Evolutionary conservation across 2,888 invertebrate species (phyloP), one percentile per base, ranked within the genome.

Genomic region (Drepana falcataria): DNA sequence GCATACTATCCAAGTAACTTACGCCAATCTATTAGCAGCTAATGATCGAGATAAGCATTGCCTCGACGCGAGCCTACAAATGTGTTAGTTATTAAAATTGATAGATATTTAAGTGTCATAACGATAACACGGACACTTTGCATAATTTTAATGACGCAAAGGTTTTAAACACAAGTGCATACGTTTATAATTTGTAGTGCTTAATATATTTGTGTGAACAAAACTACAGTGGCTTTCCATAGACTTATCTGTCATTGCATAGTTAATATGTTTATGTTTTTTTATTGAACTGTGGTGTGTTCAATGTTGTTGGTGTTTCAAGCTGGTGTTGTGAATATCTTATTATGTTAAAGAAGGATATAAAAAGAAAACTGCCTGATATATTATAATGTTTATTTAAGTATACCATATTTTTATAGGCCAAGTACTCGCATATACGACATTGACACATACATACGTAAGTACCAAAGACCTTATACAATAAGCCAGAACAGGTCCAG

Each of bases 101-200:
- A 75, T 69, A 58, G 64, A 59, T 63, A 71, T 66, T 73, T 64
- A 73, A 70, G 62, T 64, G 56, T 57, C 2, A 52, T 33, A 55
- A 64, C 58, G 65, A 73, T 68, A 71, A 61, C 53, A 21, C 56
- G 21, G 52, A 48, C 59, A 49, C 63, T 79, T 77, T 77, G 71
- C 74, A 75, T 77, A 65, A 72, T 64, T 60, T 55, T 76, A 73
- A 79, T 73, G 59, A 59, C 51, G 55, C 59, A 73, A 77, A 76
- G 75, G 75, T 75, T 77, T 77, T 73, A 78, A 68, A 64, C 59
- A 67, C 61, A 71, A 73, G 69, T 73, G 72, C 69, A 66, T 69
- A 74, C 51, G 40, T 51, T 72, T 72, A 71, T 71, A 73, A 71
- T 71, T 37, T 76, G 66, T 59, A 65, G 9, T 61, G 63, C 44